These are phyloP conservation scores for Cotesia vestalis DNA, from an alignment of 1,140 invertebrate genomes.

Conservation along the genomic window DNA sequence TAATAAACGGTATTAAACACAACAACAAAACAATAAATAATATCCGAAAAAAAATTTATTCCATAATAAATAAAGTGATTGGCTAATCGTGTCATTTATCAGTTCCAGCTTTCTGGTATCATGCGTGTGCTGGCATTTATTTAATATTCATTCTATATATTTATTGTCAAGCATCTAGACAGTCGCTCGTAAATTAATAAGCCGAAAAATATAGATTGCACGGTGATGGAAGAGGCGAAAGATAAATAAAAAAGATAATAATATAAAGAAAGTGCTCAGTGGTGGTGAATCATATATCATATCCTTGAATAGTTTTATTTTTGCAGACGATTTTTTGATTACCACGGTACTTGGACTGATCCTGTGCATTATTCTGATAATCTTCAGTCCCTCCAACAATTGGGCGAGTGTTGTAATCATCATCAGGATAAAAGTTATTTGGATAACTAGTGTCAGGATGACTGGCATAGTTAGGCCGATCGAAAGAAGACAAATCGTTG, in stretches of 20 bases:
- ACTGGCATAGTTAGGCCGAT: constrained; percentile 52
- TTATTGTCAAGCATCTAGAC: too few species aligned
- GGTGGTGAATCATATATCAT: constrained; percentile 16
- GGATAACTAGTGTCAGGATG: constrained; percentile 42
- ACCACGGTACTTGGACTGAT: constrained; percentile 61
- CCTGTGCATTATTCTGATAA: constrained; percentile 50
- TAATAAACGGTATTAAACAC: too few species aligned
- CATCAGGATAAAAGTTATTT: constrained; percentile 47
- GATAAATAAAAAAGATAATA: constrained; percentile 10
- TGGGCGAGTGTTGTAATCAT: constrained; percentile 43
- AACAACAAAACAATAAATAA: too few species aligned
- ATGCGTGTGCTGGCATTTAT: too few species aligned
- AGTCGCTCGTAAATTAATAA: not conserved
- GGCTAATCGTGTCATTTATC: too few species aligned
- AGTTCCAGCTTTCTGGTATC: too few species aligned
- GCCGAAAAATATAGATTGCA: constrained; percentile 5
- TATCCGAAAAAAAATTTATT: too few species aligned
- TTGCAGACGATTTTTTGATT: constrained; percentile 46
- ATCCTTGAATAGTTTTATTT: constrained; percentile 19
- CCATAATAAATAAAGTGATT: too few species aligned
- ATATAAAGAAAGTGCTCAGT: constrained; percentile 22
- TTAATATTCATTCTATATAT: too few species aligned
- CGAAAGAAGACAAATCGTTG: constrained; percentile 41
- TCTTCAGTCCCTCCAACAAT: constrained; percentile 47
- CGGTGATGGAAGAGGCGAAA: not conserved